Percentiles rank a stretch among this genome's conserved stretches.
These are phyloP conservation scores for Nicator chloris DNA, from an alignment of 2,113 vertebrate genomes.

Conservation along the genomic window DNA sequence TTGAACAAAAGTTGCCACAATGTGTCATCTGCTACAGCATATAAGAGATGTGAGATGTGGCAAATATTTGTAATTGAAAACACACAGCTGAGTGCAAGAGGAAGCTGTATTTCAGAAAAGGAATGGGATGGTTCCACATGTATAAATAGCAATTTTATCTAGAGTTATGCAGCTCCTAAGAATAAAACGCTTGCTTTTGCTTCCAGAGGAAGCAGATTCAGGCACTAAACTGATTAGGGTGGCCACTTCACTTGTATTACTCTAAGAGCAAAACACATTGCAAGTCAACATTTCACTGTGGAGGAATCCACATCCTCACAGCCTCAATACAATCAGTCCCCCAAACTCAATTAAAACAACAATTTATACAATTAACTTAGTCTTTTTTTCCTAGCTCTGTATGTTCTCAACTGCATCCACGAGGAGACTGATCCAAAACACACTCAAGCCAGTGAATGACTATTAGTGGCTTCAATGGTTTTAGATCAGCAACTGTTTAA, in stretches of 20 bases:
- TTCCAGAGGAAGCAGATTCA: neutral
- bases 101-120: neutral
- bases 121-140: neutral
- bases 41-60: neutral
- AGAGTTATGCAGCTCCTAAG: neutral
- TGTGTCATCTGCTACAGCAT: neutral
- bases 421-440: neutral
- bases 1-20: conserved; percentile 41
- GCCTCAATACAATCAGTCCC: neutral
- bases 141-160: neutral
- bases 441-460: neutral
- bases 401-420: neutral
- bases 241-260: neutral
- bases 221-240: neutral
- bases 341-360: neutral
- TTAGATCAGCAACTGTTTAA: neutral
- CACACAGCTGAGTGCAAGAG: neutral
- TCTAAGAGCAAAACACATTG: neutral
- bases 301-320: neutral
- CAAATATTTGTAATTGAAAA: conserved; percentile 9
- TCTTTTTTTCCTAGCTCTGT: neutral
- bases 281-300: neutral
- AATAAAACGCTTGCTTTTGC: neutral
- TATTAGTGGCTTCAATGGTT: neutral
- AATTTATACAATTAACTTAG: neutral